Evolutionary conservation across 1,140 invertebrate genomes (phyloP).

Genomic region (Zeugodacus cucurbitae): DNA sequence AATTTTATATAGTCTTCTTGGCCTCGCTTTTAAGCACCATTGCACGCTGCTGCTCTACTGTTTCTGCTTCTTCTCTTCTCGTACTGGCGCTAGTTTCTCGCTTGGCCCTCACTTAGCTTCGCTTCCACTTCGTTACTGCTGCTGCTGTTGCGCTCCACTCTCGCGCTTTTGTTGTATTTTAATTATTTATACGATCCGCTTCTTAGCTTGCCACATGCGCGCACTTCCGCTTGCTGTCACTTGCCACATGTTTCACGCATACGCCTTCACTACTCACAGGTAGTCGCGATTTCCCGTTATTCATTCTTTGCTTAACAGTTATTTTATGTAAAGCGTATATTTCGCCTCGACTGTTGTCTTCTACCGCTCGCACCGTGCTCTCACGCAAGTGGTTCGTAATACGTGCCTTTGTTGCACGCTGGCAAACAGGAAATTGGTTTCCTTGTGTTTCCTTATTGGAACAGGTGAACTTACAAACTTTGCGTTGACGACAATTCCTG

Average conservation of each 20-base stretch:
- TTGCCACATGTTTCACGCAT: neutral
- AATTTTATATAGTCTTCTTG: neutral
- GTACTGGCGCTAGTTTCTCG: neutral
- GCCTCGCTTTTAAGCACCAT: neutral
- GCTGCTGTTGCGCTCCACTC: neutral
- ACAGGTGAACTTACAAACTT: constrained; percentile 5
- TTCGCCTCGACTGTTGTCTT: neutral
- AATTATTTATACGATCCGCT: neutral
- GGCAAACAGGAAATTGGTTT: constrained; percentile 38
- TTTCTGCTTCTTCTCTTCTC: neutral
- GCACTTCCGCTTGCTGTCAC: constrained; percentile 6
- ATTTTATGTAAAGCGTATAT: neutral
- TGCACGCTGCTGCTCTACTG: neutral
- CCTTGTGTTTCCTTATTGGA: constrained; percentile 32
- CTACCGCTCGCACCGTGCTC: neutral
- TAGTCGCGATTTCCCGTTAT: neutral
- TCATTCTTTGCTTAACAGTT: neutral
- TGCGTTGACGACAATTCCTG: neutral
- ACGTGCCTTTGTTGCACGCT: constrained; percentile 25
- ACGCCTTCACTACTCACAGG: neutral
- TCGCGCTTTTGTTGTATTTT: constrained; percentile 16
- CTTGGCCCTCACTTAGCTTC: too few species aligned
- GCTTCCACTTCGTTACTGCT: neutral
- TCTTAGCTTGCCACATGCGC: constrained; percentile 26
- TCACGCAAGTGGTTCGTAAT: neutral